Percentiles rank a stretch among this genome's conserved stretches.
These are phyloP conservation scores for Caiman crocodilus DNA, from an alignment of 2,797 vertebrate genomes.

Conservation along the genomic window DNA sequence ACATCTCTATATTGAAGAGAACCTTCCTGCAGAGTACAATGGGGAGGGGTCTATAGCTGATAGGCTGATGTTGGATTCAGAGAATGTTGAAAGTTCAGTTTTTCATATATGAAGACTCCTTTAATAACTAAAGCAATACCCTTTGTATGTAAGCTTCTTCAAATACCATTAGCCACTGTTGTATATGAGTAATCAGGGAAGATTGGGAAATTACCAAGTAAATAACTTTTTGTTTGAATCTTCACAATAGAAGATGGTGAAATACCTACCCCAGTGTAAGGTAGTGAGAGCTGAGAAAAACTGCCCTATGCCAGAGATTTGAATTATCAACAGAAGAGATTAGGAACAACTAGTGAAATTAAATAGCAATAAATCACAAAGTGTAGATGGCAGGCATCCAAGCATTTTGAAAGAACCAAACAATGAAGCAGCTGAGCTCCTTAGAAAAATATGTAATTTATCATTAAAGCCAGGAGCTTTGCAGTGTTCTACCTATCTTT, in stretches of 20 bases:
- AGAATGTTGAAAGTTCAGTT: not conserved
- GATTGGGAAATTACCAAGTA: not conserved
- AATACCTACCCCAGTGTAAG: constrained; percentile 53
- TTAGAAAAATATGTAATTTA: constrained; percentile 62
- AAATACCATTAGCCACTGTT: constrained; percentile 51
- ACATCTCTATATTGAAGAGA: not conserved
- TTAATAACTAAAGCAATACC: constrained; percentile 19
- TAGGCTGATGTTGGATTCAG: not conserved
- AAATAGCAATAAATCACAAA: constrained; percentile 63
- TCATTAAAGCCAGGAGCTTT: constrained; percentile 24
- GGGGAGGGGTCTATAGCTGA: not conserved
- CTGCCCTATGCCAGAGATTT: constrained; percentile 58
- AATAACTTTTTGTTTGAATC: not conserved
- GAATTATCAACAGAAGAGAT: constrained; percentile 54
- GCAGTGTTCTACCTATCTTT: constrained; percentile 14
- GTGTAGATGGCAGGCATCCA: constrained; percentile 49
- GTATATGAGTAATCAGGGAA: not conserved
- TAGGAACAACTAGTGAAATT: constrained; percentile 65
- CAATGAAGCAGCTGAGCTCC: constrained; percentile 53
- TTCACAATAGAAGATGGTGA: constrained; percentile 30
- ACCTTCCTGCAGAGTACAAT: not conserved
- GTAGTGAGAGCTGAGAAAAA: not conserved
- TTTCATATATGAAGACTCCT: constrained; percentile 36
- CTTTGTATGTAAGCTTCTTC: not conserved
- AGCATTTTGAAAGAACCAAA: constrained; percentile 52